These are phyloP conservation scores for Phymorhynchus buccinoides DNA, from an alignment of 1,140 invertebrate species.

Conservation along the genomic window DNA sequence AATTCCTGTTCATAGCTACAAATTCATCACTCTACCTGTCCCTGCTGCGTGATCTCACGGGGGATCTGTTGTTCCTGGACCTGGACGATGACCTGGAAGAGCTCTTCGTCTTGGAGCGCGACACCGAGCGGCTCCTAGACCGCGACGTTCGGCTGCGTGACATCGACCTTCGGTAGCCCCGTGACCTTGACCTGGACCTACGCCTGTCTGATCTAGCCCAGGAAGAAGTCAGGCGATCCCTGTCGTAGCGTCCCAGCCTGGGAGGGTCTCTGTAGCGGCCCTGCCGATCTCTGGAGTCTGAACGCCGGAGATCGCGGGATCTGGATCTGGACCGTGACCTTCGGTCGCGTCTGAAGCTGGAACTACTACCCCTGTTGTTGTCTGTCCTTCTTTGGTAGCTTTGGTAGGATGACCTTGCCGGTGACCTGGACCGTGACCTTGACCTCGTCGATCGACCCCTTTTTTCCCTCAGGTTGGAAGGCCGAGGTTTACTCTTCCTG, in stretches of 20 bases:
- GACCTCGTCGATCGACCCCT: constrained; percentile 35
- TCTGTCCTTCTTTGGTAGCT: constrained; percentile 36
- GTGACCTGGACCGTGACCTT: constrained; percentile 51
- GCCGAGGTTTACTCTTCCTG: constrained; percentile 27
- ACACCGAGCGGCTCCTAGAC: constrained; percentile 63
- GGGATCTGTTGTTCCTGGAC: constrained; percentile 49
- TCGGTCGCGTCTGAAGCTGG: constrained; percentile 27
- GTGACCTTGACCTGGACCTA: constrained; percentile 68
- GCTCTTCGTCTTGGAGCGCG: constrained; percentile 54
- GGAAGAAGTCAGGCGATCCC: constrained; percentile 65
- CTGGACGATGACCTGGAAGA: constrained; percentile 57
- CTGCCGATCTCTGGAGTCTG: constrained; percentile 38
- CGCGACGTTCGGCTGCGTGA: constrained; percentile 63
- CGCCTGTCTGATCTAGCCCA: constrained; percentile 62
- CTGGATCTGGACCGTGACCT: constrained; percentile 53
- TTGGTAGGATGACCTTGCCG: constrained; percentile 34
- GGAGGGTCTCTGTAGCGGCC: constrained; percentile 50
- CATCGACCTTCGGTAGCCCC: constrained; percentile 51
- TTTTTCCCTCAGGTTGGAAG: constrained; percentile 23
- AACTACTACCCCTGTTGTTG: constrained; percentile 35
- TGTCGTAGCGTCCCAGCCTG: constrained; percentile 55
- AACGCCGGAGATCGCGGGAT: constrained; percentile 32
- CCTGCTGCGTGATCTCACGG: background rate
- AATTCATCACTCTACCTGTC: constrained; percentile 13
- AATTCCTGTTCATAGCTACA: no score